A percentile compares a stretch with the other conserved stretches of the same genome.
These are phyloP conservation scores for Euthynnus affinis DNA, from an alignment of 2,797 vertebrate genomes.

Conservation along the genomic window DNA sequence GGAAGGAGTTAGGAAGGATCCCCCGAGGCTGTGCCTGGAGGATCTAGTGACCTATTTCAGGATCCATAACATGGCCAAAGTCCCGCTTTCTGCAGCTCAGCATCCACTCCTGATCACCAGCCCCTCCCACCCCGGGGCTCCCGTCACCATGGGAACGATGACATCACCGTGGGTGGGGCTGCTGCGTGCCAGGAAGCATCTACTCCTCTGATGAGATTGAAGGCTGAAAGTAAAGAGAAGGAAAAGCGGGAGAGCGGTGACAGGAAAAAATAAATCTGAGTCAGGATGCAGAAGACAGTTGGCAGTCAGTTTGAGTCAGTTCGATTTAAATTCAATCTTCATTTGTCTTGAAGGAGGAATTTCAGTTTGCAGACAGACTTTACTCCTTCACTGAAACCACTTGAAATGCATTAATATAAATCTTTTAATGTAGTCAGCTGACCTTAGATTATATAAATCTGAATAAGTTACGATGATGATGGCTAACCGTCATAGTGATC, in stretches of 20 bases:
- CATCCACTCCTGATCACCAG: conserved; percentile 30
- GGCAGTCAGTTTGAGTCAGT: neutral
- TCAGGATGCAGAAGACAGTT: neutral
- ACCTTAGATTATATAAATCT: neutral
- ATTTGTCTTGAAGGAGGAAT: conserved; percentile 2
- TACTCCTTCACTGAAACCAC: neutral
- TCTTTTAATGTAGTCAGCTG: neutral
- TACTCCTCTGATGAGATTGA: conserved; percentile 24
- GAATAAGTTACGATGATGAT: neutral
- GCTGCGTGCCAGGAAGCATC: conserved; percentile 40
- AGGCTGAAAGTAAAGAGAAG: conserved; percentile 20
- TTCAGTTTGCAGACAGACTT: neutral
- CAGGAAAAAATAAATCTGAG: conserved; percentile 3
- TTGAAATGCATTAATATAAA: neutral
- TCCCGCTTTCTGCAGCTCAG: conserved; percentile 36
- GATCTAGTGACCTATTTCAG: conserved; percentile 74
- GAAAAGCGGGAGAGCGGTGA: neutral
- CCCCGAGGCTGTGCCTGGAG: conserved; percentile 36
- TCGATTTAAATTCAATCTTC: conserved; percentile 7
- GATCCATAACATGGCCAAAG: conserved; percentile 60
- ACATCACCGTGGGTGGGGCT: conserved; percentile 55
- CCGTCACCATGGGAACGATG: conserved; percentile 70
- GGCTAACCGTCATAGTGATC: neutral
- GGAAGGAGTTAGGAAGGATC: conserved; percentile 8
- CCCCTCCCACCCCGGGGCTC: conserved; percentile 10